Evolutionary conservation across 1,140 invertebrate genomes (phyloP), one percentile per base, ranked within the genome.

Genomic region (Drosophila tani): DNA sequence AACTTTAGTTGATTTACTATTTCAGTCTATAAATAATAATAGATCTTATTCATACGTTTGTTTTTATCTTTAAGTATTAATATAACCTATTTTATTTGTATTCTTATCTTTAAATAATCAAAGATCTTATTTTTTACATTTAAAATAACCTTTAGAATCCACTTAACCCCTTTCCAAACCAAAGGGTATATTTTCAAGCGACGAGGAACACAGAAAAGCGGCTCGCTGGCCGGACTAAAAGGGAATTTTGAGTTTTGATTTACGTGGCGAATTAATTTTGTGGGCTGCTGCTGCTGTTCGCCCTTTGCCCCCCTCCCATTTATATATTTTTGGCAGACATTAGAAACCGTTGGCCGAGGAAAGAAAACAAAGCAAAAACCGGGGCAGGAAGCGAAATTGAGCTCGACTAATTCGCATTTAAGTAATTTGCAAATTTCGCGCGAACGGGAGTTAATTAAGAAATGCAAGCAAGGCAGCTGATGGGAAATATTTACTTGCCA

Each of bases 181-280:
- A 12, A 47, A 50, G 67, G 15, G 63, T 58, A 51, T 57, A 17
- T 60, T 11, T 38, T 21, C 2, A 2, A 19, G 19, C 19, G 7
- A 14, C 32, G 21, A 32, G 14, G n/a, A 55, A 57, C 80, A 14
- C 68, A 78, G 79, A 68, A 82, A 75, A 17, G 38, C 57, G 47
- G 19, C 50, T 40, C 79, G 49, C 62, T 77, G 49, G 58, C 41
- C 63, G 56, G 45, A 17, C 46, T 63, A 75, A 79, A 82, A 66
- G 76, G 57, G 55, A 80, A 84, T 80, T 82, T 80, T 60, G 32
- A 45, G 64, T 63, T 88, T 81, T 87, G 80, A 87, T 87, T 87
- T 87, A 87, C 80, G 83, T 88, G 53, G 84, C 84, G 83, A 83
- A 83, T 87, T 87, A 87, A 87, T 88, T 88, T 87, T 71, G 68